Evolutionary conservation across 2,797 vertebrate species (phyloP), one percentile per base, ranked within the genome.

Genomic region (Chelidonichthys spinosus): DNA sequence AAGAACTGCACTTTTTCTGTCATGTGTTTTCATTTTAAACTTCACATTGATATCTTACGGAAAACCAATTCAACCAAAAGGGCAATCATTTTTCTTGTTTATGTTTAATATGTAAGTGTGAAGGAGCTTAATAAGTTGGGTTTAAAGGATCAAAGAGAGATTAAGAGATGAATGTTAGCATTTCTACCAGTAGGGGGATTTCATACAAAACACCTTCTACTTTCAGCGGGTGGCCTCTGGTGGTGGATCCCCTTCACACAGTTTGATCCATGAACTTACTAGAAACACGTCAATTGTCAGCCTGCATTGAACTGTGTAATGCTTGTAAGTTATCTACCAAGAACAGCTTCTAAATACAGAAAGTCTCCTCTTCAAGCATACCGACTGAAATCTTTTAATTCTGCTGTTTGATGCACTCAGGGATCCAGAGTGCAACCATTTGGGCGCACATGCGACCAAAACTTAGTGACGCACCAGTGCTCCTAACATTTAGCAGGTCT

Each of bases 81-180:
- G 13, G 6, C 58, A 44, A 17, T 36, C 40, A 69, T 11, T 11
- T 17, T 42, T 18, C 56, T 61, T 74, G 32, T 78, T 71, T 61
- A 43, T 42, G 54, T 81, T 65, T 7, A 13, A 72, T 81, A 70
- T 80, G 46, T n/a, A 53, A 63, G 52, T 9, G 32, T 5, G 14
- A 52, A 65, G 15, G 42, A 74, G 64, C 56, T 42, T 54, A 54
- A 13, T 18, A 35, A 72, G 6, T 71, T 79, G 66, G 54, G 76
- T 85, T 84, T 54, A 81, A 71, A 75, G 80, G 79, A 79, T 83
- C 66, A 79, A 59, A 74, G 72, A 56, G 47, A 67, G 79, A 81
- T 88, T 83, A 82, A n/a, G 52, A 61, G 54, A 49, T 66, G 43
- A 66, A 43, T 59, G 4, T 71, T 49, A 17, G 55, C 6, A 17